Evolutionary conservation across 2,888 invertebrate genomes (phyloP).

Genomic region (Eupithecia tripunctaria): DNA sequence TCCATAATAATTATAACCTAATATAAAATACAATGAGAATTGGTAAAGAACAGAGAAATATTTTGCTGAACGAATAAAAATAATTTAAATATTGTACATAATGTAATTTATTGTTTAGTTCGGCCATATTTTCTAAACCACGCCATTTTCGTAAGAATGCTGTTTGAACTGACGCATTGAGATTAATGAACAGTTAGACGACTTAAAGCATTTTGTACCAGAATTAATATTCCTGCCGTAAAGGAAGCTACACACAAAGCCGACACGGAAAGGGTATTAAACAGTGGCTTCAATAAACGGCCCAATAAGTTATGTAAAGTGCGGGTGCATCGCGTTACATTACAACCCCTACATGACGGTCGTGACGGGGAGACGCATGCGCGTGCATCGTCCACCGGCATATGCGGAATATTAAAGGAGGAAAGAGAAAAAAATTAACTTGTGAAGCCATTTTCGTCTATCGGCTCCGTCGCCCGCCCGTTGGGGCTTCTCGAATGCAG

Average conservation of each 20-base stretch:
- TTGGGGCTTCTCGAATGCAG: slow-evolving; percentile 71
- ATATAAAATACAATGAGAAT: not conserved
- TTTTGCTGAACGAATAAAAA: not conserved
- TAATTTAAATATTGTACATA: not conserved
- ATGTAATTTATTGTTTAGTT: not conserved
- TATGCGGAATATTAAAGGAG: slow-evolving; percentile 85
- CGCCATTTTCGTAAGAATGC: slow-evolving; percentile 40
- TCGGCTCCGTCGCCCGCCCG: slow-evolving; percentile 77
- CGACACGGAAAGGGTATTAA: slow-evolving; percentile 80
- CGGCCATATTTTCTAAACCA: not conserved
- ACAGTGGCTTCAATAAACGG: slow-evolving; percentile 80
- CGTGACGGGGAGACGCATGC: slow-evolving; percentile 71
- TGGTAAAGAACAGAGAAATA: not conserved
- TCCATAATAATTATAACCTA: not conserved
- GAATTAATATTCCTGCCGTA: slow-evolving; percentile 73
- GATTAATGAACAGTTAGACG: slow-evolving; percentile 69
- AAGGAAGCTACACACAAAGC: slow-evolving; percentile 75
- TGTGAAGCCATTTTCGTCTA: slow-evolving; percentile 85
- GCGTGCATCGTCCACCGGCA: slow-evolving; percentile 78
- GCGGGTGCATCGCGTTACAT: slow-evolving; percentile 82
- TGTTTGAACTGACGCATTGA: slow-evolving; percentile 55
- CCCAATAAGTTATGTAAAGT: slow-evolving; percentile 84
- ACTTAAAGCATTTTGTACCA: slow-evolving; percentile 67
- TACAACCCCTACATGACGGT: slow-evolving; percentile 74
- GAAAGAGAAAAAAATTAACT: slow-evolving; percentile 85